Percentiles rank a stretch among this genome's conserved stretches.
Evolutionary conservation across 2,888 invertebrate genomes (phyloP).

Genomic region (Leucoma salicis): DNA sequence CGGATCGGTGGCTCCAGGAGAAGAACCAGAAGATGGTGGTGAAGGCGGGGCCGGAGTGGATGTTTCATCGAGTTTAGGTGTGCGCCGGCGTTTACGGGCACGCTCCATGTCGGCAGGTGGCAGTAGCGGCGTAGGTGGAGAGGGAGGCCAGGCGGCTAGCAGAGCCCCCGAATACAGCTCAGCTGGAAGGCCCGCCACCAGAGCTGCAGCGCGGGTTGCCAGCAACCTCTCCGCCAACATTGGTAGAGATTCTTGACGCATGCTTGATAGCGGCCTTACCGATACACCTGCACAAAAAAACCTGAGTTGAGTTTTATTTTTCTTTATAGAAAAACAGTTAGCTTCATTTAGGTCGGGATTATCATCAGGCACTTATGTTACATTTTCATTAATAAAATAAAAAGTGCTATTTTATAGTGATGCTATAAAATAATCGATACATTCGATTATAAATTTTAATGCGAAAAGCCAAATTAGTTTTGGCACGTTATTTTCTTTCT

Average conservation of each 20-base stretch:
- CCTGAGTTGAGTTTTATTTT: too few relatives aligned
- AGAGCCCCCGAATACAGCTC: constrained; percentile 85
- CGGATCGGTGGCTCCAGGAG: constrained; percentile 73
- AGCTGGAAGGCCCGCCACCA: constrained; percentile 82
- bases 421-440: too few relatives aligned
- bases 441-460: too few relatives aligned
- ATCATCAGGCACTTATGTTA: too few relatives aligned
- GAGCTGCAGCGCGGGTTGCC: constrained; percentile 78
- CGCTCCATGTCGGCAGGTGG: constrained; percentile 71
- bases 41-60: constrained; percentile 58
- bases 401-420: too few relatives aligned
- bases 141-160: constrained; percentile 80
- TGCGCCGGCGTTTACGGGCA: constrained; percentile 72
- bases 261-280: constrained; percentile 72
- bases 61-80: constrained; percentile 70
- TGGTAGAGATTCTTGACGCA: constrained; percentile 76
- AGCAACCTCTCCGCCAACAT: constrained; percentile 78
- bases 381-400: too few relatives aligned
- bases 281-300: constrained; percentile 66
- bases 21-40: constrained; percentile 76
- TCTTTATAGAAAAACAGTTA: too few relatives aligned
- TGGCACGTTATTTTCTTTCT: too few relatives aligned
- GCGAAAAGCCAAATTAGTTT: too few relatives aligned
- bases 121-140: constrained; percentile 81
- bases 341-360: too few relatives aligned